Conservation (phyloP, 2,113 vertebrate species). For the Psammodynastes pulverulentus region DNA sequence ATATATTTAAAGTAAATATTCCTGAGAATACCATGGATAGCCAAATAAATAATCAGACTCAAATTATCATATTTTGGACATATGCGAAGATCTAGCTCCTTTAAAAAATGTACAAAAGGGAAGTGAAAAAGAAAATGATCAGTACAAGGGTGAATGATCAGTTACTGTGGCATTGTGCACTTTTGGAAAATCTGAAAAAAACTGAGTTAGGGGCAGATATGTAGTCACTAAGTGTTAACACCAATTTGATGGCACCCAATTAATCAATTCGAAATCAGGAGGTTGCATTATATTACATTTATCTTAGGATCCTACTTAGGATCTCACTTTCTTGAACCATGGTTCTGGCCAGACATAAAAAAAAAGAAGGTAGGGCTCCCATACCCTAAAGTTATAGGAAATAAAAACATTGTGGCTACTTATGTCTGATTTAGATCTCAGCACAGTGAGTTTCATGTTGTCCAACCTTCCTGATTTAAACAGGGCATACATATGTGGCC, state of each 20-base stretch:
- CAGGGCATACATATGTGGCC: background rate
- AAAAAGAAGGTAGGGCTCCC: background rate
- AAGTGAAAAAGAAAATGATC: background rate
- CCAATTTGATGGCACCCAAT: background rate
- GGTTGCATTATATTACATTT: background rate
- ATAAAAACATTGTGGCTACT: background rate
- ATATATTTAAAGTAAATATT: background rate
- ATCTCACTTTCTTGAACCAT: background rate
- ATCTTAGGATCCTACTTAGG: background rate
- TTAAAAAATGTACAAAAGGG: background rate
- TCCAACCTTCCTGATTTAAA: slow-evolving; percentile 5
- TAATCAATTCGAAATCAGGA: background rate
- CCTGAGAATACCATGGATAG: background rate
- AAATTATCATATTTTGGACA: background rate
- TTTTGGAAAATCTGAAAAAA: background rate
- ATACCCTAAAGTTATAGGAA: background rate
- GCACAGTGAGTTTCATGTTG: background rate
- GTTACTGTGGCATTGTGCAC: background rate
- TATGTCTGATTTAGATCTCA: background rate
- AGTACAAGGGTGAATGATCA: background rate
- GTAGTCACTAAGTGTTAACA: background rate
- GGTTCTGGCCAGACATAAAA: background rate
- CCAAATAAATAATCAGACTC: background rate
- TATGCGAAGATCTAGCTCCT: background rate
- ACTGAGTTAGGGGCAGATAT: background rate